These are phyloP conservation scores for Drosophila hamatofila DNA, from an alignment of 2,888 invertebrate species.

Conservation along the genomic window DNA sequence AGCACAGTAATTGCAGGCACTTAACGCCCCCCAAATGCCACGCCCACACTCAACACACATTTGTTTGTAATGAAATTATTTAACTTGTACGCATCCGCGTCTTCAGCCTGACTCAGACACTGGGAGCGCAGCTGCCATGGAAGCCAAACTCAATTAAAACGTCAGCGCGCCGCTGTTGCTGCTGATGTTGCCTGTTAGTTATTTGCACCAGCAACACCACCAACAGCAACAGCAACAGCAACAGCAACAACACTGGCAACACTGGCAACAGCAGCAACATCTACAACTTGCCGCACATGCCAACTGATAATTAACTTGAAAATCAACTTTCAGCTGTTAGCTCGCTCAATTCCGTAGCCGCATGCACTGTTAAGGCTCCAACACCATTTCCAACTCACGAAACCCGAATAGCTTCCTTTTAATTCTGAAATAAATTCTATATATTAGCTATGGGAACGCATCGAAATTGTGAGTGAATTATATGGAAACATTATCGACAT, in stretches of 20 bases:
- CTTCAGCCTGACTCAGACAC: conserved; percentile 32
- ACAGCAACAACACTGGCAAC: conserved; percentile 20
- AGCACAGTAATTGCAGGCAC: conserved; percentile 43
- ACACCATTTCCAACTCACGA: conserved; percentile 18
- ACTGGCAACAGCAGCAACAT: conserved; percentile 29
- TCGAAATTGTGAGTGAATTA: too few relatives aligned
- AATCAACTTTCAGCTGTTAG: conserved; percentile 66
- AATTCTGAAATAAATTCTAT: too few relatives aligned
- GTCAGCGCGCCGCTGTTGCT: conserved; percentile 58
- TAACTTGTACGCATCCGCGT: conserved; percentile 62
- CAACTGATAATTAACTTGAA: conserved; percentile 78
- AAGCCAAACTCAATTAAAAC: conserved; percentile 78
- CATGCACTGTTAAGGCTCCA: conserved; percentile 24
- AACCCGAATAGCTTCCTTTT: too few relatives aligned
- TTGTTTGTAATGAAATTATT: conserved; percentile 77
- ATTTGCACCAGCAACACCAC: conserved; percentile 49
- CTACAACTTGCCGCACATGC: conserved; percentile 71
- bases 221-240: conserved; percentile 44
- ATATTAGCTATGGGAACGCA: too few relatives aligned
- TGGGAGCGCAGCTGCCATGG: conserved; percentile 66
- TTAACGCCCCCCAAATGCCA: conserved; percentile 16
- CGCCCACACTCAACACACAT: conserved; percentile 37
- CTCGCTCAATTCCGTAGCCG: conserved; percentile 41
- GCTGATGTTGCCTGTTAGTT: conserved; percentile 51
- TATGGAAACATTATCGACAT: too few relatives aligned